Base-by-base conservation (phyloP, 2,797 vertebrate genomes). In the Dipus sagitta region DNA sequence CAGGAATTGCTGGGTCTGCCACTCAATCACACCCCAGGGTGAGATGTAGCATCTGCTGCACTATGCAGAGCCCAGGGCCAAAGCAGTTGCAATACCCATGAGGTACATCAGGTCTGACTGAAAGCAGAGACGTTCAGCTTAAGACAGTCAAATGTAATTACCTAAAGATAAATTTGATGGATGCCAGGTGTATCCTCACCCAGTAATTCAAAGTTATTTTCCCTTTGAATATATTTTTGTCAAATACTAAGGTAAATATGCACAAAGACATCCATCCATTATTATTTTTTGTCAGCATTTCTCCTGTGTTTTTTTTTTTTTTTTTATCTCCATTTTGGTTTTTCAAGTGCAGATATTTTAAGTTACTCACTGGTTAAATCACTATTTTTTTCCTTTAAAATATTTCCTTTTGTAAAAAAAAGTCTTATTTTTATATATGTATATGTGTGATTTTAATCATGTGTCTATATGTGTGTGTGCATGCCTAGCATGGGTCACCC, bases 101-200 rank as follows among this genome's bases (percentile, higher is more conserved):
- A 92, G 94, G 32, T 86, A 42, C 47, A 76, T 96, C n/a, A 88
- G 77, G 30, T 86, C 84, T 82, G 89, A 93, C 42, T n/a, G 81
- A 74, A 79, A 94, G 23, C 71, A 90, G 14, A 91, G 60, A 20
- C 32, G 34, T 47, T 93, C 86, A 92, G 80, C 92, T 88, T 85
- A 95, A 85, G 67, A 77, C 3, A 67, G 88, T 80, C 76, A 90
- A 91, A 95, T 94, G 78, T 77, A 94, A 95, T 95, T 92, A 95
- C 67, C 13, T 34, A 34, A 89, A 95, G 42, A 82, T 86, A 95
- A 91, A 96, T 94, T 91, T 96, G 54, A 24, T 18, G 92, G 20
- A 30, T 81, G 23, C 75, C 30, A 78, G 32, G 42, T 65, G 11
- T 8, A 60, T 72, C 79, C 62, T 90, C 62, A 93, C 2, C 2